These are phyloP conservation scores for Chrosomus eos DNA, from an alignment of 2,797 vertebrate species.

Conservation along the genomic window DNA sequence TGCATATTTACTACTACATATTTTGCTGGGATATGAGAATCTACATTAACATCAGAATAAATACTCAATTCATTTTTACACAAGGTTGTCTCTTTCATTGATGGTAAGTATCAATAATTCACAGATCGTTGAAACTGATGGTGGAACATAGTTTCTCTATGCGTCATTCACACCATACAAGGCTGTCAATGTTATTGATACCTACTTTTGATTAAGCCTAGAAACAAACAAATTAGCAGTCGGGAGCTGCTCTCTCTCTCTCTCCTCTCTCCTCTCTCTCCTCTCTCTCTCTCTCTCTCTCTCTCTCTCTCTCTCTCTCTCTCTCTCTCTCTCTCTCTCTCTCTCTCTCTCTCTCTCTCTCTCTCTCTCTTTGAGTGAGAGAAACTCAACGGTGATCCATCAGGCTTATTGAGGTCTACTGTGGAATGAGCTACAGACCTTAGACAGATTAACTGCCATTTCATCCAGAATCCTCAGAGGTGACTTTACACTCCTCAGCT, in stretches of 20 bases:
- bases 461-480: slow-evolving; percentile 50
- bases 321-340: no score
- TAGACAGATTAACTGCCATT: slow-evolving; percentile 58
- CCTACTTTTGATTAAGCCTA: slow-evolving; percentile 49
- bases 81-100: slow-evolving; percentile 4
- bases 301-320: slow-evolving; percentile 1
- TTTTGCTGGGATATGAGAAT: background rate
- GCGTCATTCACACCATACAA: background rate
- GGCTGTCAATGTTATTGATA: slow-evolving; percentile 51
- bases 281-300: no score
- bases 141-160: background rate
- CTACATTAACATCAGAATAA: background rate
- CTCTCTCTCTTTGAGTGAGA: slow-evolving; percentile 28
- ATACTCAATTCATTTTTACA: background rate
- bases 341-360: background rate
- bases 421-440: slow-evolving; percentile 50
- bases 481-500: slow-evolving; percentile 37
- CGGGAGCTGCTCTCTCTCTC: slow-evolving; percentile 7
- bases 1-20: background rate
- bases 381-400: slow-evolving; percentile 52
- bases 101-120: slow-evolving; percentile 47
- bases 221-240: slow-evolving; percentile 51
- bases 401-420: slow-evolving; percentile 52
- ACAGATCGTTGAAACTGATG: slow-evolving; percentile 34
- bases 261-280: no score